A percentile compares a stretch with the other conserved stretches of the same genome.
Evolutionary conservation across 1,140 invertebrate genomes (phyloP).

Genomic region (Bombus confusus): DNA sequence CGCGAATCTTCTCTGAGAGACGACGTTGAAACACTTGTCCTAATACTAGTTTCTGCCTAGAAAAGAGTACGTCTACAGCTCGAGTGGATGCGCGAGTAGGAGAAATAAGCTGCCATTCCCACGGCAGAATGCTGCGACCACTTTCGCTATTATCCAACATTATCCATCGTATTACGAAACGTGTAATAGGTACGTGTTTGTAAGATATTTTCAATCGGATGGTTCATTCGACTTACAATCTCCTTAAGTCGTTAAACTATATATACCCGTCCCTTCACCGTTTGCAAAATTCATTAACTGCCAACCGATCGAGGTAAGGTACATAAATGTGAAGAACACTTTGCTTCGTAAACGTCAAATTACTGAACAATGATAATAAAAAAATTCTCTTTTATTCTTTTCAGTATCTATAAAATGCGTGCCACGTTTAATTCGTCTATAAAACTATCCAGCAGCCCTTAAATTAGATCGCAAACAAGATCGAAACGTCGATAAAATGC

Average conservation of each 20-base stretch:
- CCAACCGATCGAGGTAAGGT: neutral
- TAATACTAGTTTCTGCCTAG: conserved; percentile 22
- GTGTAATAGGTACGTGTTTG: conserved; percentile 57
- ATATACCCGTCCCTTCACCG: neutral
- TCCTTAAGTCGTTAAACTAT: neutral
- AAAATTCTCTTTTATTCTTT: neutral
- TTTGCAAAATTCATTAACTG: neutral
- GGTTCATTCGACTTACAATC: neutral
- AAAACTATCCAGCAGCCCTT: too few species aligned
- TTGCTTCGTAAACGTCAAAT: neutral
- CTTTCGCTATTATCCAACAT: conserved; percentile 73
- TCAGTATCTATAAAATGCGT: neutral
- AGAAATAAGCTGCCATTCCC: conserved; percentile 73
- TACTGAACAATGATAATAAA: neutral
- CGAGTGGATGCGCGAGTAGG: conserved; percentile 57
- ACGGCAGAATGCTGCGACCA: conserved; percentile 71
- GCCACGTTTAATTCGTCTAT: neutral
- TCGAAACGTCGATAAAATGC: neutral
- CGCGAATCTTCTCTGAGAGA: neutral
- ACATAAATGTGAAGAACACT: neutral
- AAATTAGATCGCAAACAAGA: neutral
- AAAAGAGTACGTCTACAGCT: conserved; percentile 48
- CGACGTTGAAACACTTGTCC: neutral
- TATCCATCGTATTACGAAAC: conserved; percentile 69
- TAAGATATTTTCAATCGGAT: conserved; percentile 53